Evolutionary conservation across 2,113 vertebrate species (phyloP), one percentile per base, ranked within the genome.

Genomic region (Emberiza fucata): DNA sequence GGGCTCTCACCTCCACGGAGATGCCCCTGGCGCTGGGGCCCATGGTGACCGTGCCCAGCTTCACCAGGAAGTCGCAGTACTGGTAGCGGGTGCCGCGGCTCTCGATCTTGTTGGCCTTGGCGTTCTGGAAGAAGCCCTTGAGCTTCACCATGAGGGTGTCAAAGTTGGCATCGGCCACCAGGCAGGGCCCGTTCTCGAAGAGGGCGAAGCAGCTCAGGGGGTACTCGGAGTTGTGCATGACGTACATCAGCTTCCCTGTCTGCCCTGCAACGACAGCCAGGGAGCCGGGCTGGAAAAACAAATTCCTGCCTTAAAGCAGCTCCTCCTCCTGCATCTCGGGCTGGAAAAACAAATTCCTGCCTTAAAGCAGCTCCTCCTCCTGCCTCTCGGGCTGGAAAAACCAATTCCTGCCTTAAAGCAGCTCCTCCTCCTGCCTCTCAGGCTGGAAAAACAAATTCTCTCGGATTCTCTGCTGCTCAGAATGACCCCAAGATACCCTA

Each of bases 81-180:
- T 99, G 99, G 96, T 99, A 99, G 68, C 99, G 98, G 5, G 99
- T 98, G 5, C 99, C 99, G 3, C 99, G 98, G 91, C 98, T 99
- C 97, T 99, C 99, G 66, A 99, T 99, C 97, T 99, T 99, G 98
- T 99, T 99, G 11, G 98, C 99, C 86, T 99, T 99, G 87, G 99
- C 99, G 3, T 99, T 99, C 94, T 99, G 99, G 96, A 99, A 99
- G 96, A 99, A 99, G 63, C 99, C 99, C 96, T 99, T 99, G 63
- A 99, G 96, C 92, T 99, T 99, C 92, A 99, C 98, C 99, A 99
- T 99, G 6, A 99, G 98, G 51, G 98, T 98, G 33, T 99, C 99
- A 5, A 99, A 99, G 98, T 99, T 99, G 92, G 98, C 97, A 4
- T 99, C 99, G 0, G 99, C 99, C n/a, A 98, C 95, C 16, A 99